Percentiles rank a stretch among this genome's conserved stretches.
These are phyloP conservation scores for Serrognathus titanus DNA, from an alignment of 2,888 invertebrate species.

Conservation along the genomic window DNA sequence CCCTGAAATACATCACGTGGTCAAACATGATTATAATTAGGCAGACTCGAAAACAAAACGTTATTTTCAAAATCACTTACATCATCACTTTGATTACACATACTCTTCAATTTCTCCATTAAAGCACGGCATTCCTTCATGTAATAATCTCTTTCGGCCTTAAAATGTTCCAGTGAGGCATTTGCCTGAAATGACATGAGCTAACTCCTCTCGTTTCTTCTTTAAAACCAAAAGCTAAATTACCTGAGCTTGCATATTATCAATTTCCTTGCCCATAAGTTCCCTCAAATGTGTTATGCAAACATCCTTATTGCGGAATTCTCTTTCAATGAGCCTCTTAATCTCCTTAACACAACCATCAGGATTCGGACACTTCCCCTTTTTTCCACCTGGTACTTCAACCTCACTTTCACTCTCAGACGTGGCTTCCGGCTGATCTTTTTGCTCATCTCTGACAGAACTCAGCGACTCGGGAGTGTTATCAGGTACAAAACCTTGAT, in stretches of 20 bases:
- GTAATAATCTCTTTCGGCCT: constrained; percentile 52
- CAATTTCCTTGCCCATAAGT: constrained; percentile 19
- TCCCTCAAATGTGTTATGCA: constrained; percentile 17
- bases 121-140: constrained; percentile 50
- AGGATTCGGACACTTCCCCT: constrained; percentile 10
- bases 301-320: constrained; percentile 14
- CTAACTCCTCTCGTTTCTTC: not conserved
- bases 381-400: not conserved
- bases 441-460: too few species aligned
- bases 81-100: constrained; percentile 10
- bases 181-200: constrained; percentile 7
- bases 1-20: too few species aligned
- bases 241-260: constrained; percentile 13
- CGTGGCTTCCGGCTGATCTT: not conserved
- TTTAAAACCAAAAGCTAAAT: not conserved
- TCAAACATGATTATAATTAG: not conserved
- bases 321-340: constrained; percentile 6
- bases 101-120: constrained; percentile 43
- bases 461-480: constrained; percentile 7
- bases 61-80: constrained; percentile 2
- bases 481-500: not conserved
- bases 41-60: not conserved
- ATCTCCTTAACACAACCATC: constrained; percentile 14
- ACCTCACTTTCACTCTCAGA: not conserved
- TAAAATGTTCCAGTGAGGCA: constrained; percentile 38